phyloP scores from a whole-genome alignment of 2,797 vertebrate genomes.

The Ptychadena robeensis region DNA sequence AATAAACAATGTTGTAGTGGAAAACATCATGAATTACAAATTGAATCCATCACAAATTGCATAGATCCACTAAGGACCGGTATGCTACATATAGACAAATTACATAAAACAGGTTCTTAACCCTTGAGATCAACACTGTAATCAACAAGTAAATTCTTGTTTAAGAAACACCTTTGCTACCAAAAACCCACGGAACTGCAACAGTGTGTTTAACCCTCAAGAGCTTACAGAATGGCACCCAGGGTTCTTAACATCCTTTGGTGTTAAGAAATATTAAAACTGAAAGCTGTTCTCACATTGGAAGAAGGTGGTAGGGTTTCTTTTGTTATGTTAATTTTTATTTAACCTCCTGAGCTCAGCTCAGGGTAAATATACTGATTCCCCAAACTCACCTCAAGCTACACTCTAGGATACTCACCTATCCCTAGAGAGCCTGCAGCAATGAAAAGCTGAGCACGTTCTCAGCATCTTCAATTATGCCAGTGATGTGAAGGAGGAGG shows the following conservation, averaged over 20 bases:
- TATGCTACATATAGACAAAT: neutral
- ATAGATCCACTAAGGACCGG: neutral
- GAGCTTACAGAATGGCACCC: neutral
- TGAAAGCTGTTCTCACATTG: too few species aligned
- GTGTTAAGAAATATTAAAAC: neutral
- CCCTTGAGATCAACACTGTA: neutral
- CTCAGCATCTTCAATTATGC: too few species aligned
- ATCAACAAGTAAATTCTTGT: neutral
- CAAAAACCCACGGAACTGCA: neutral
- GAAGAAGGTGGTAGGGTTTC: too few species aligned
- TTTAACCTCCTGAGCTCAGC: too few species aligned
- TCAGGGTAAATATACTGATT: too few species aligned
- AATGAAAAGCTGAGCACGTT: too few species aligned
- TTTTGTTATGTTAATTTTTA: too few species aligned
- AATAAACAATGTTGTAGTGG: conserved; percentile 29
- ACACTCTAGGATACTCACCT: too few species aligned
- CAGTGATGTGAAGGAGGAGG: too few species aligned
- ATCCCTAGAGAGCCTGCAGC: too few species aligned
- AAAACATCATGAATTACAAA: conserved; percentile 22
- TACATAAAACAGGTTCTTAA: neutral
- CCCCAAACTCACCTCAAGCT: too few species aligned
- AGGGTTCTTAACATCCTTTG: neutral
- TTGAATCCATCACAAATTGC: conserved; percentile 25
- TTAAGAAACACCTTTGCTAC: neutral
- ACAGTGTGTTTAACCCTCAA: neutral